Evolutionary conservation across 1,140 invertebrate genomes (phyloP), one percentile per base, ranked within the genome.

Genomic region (Eupristina koningsbergeri): DNA sequence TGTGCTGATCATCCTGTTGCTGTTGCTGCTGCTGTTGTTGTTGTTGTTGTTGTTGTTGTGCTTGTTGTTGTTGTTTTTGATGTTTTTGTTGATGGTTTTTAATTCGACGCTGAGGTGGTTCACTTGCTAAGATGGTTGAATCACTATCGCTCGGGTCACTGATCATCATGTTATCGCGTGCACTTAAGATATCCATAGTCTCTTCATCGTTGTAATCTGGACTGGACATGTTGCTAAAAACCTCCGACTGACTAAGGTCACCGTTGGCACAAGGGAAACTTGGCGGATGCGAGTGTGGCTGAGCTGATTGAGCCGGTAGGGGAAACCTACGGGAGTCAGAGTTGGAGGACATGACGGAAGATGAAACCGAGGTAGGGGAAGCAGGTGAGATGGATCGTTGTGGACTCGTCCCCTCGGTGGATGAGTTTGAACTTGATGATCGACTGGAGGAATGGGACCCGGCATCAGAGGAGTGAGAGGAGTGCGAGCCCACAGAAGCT

Each of bases 101-200:
- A 85, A 94, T 93, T 74, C 94, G 93, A 86, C 95, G 94, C 87
- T 95, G 94, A 31, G 94, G 95, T 26, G 95, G 95, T 89, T 96
- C 96, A 47, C 95, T 96, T 29, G 96, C 96, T 36, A 96, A 90
- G 76, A 96, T 95, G 22, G 95, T 95, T 45, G 96, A 97, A 90
- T 97, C 96, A 86, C 96, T 96, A 92, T 97, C 96, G 90, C 96
- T 97, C 50, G 96, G 96, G 93, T 97, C 96, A 89, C 96, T 96
- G 86, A 97, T 94, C 92, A 96, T 96, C 96, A 97, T 97, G 53
- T 96, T 93, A 86, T 95, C 95, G 85, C 95, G 93, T 22, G 95
- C 94, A 84, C 95, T 95, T 19, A 94, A 90, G 83, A 94, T 94
- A 85, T 94, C 94, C 85, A 95, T 93, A 13, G 93, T 93, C 84